Base-by-base conservation (phyloP, 2,113 vertebrate genomes). In the Numenius arquata region DNA sequence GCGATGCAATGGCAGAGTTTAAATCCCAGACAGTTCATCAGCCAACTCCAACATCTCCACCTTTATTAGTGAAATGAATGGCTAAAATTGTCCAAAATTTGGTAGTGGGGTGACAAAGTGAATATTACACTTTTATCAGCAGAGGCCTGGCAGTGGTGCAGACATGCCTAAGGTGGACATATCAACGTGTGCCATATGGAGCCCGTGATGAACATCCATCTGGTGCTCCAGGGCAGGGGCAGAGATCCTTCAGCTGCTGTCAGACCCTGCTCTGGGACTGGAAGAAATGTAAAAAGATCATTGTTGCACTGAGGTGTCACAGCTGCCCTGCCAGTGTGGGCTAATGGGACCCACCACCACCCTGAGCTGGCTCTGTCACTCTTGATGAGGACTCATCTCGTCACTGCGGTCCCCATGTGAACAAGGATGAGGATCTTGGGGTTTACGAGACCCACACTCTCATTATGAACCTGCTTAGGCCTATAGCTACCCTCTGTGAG, bases 11-110 rank as follows among this genome's bases (percentile, higher is more conserved):
- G 38, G 79, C 61, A 40, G 58, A 19, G 79, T 68, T 71, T 68
- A 92, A 93, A 95, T 83, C 86, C 65, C 58, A 48, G 78, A 3
- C 40, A 48, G 78, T 76, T 82, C 62, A 91, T 52, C 56, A 89
- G 80, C 61, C 47, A 48, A 41, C 19, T n/a, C n/a, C 62, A 41
- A 8, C 52, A 38, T 58, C 66, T 19, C 66, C 45, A 6, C 29
- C 2, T 61, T 62, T 77, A 48, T 89, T 89, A 90, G 43, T 55
- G 38, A 71, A 85, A 52, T n/a, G 36, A 56, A 36, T 48, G 78
- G 29, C 63, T 79, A 29, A 81, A 52, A 52, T 27, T 47, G 80
- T 22, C 56, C 50, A 17, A 59, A 11, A 40, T 41, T 67, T 30
- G 36, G 40, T 26, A 52, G 29, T 5, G 25, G 56, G 56, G 34